A percentile compares a stretch with the other conserved stretches of the same genome.
Conservation (phyloP, 1,140 invertebrate genomes). For the Dufourea novaeangliae region DNA sequence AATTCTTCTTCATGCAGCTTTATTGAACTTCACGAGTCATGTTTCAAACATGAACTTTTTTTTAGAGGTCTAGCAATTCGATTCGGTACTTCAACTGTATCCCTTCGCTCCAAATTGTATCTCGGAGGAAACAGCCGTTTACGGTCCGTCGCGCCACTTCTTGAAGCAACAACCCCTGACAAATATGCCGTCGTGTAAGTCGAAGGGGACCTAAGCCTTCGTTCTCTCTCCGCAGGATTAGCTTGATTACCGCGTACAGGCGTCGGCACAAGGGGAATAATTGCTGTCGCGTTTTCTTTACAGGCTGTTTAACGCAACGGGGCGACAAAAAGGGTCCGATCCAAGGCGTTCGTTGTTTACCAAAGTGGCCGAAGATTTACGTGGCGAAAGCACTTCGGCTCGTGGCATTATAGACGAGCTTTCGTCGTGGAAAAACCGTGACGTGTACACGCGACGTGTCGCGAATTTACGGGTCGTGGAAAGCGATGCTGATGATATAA, state of each 20-base stretch:
- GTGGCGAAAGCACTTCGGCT: too few species aligned
- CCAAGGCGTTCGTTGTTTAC: constrained; percentile 59
- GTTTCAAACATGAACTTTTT: too few species aligned
- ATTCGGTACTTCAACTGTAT: neutral
- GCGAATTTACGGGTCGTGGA: neutral
- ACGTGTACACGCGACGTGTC: neutral
- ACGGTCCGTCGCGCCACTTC: neutral
- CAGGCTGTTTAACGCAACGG: constrained; percentile 62
- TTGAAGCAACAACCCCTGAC: constrained; percentile 35
- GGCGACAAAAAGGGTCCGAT: constrained; percentile 21
- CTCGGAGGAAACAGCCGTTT: neutral
- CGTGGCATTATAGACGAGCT: neutral
- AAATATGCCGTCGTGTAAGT: neutral
- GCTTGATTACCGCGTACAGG: constrained; percentile 52
- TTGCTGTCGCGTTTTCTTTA: constrained; percentile 57
- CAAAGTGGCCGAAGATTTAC: constrained; percentile 47
- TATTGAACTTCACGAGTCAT: too few species aligned
- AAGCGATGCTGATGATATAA: neutral
- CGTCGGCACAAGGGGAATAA: constrained; percentile 54
- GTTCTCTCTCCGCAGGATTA: constrained; percentile 52
- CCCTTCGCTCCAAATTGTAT: neutral
- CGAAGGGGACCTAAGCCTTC: constrained; percentile 22
- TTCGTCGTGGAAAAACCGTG: neutral
- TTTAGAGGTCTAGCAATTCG: neutral
- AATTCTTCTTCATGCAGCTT: too few species aligned